A percentile compares a stretch with the other conserved stretches of the same genome.
Evolutionary conservation across 2,888 invertebrate genomes (phyloP).

Genomic region (Xestia rhomboidea): DNA sequence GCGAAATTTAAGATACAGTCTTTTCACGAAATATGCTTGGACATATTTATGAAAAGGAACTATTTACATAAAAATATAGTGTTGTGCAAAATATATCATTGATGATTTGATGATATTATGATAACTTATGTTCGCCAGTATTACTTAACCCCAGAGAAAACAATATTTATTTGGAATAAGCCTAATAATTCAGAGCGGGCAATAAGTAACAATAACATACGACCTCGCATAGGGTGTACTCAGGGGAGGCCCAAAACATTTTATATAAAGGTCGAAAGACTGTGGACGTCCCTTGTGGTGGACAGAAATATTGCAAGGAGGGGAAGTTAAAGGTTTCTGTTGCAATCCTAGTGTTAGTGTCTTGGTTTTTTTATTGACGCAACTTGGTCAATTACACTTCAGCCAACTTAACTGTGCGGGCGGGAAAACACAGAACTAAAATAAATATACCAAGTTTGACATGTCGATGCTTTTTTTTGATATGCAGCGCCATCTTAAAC

Average conservation of each 20-base stretch:
- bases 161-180: constrained; percentile 32
- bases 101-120: neutral
- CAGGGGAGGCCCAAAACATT: constrained; percentile 25
- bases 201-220: constrained; percentile 43
- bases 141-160: constrained; percentile 12
- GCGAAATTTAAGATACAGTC: neutral
- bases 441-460: neutral
- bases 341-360: neutral
- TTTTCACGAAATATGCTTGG: neutral
- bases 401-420: neutral
- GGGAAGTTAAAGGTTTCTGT: constrained; percentile 11
- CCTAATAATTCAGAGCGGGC: constrained; percentile 34
- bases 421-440: neutral
- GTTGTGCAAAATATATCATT: neutral
- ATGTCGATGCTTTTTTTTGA: neutral
- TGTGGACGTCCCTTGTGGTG: neutral
- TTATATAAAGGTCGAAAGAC: constrained; percentile 21
- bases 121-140: neutral
- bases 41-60: neutral
- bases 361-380: neutral
- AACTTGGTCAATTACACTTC: neutral
- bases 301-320: neutral
- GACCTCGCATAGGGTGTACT: constrained; percentile 21
- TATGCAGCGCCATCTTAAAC: neutral
- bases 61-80: neutral